Base-by-base conservation (phyloP, 1,140 invertebrate genomes). In the Hyphantria cunea region DNA sequence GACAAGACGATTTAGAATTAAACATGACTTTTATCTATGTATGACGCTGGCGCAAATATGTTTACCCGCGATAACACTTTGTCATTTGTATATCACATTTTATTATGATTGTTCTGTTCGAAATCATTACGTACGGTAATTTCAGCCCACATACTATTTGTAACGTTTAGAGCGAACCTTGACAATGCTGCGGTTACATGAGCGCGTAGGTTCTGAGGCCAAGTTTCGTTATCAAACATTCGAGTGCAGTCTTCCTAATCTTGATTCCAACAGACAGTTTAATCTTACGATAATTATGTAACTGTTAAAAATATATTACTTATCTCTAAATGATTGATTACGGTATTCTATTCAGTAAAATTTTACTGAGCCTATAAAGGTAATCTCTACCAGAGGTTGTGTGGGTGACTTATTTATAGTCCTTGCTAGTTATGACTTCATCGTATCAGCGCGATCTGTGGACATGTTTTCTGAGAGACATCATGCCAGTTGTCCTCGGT, bases 371-470 rank as follows among this genome's bases (percentile, higher is more conserved):
- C 5, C 17, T 25, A 76, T 84, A 77, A 80, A 70, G 66, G 68
- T 72, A 68, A 78, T 78, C 61, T 70, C 66, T 68, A 60, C 66
- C 62, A 41, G 72, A 74, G 66, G 65, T 73, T 72, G 78, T 64
- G 83, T 84, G 76, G 78, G 83, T 67, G 25, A 65, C 78, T 77
- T 79, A 83, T 82, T 86, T 83, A 80, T 80, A 79, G 74, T 67
- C 72, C 72, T 73, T 72, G 59, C 70, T 68, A 69, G 70, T 74
- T 81, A 83, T 87, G 84, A 88, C 80, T 81, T 88, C 82, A 88
- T 80, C 80, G 65, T 33, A 60, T 70, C 70, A 64, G 33, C 13
- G 33, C 13, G 45, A 44, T 62, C 41, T 74, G 64, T 79, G 77
- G 67, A 76, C 68, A 63, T 78, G 74, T 66, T 31, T 61, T 41